phyloP scores from a whole-genome alignment of 30 jellyfish, hydroid and myxozoan genomes.

The Hydra vulgaris region DNA sequence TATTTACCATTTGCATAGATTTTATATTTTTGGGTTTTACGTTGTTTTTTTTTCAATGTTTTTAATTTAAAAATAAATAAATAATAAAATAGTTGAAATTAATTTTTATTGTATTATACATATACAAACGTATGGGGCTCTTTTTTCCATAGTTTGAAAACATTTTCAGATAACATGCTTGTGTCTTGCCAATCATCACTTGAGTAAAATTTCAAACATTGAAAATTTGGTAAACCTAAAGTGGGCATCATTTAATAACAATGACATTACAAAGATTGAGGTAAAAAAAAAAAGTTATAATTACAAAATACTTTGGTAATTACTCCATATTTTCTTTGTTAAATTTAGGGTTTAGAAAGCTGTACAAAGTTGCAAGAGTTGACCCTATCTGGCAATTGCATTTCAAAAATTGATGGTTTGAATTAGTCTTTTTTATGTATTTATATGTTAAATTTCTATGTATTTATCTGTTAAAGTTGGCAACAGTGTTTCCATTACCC shows the following conservation, averaged over 20 bases:
- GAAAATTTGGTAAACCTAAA: conserved; percentile 53
- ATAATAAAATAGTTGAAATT: no score
- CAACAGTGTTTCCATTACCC: no score
- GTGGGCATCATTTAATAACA: conserved; percentile 70
- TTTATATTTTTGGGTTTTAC: no score
- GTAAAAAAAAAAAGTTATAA: no score
- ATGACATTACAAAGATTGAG: conserved; percentile 87
- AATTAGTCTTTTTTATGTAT: neutral
- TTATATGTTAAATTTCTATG: neutral
- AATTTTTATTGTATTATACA: no score
- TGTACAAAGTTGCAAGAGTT: conserved; percentile 60
- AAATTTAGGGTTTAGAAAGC: conserved; percentile 52
- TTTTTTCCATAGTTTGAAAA: neutral
- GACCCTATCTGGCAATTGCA: conserved; percentile 54
- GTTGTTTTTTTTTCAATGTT: neutral
- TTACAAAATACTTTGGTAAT: no score
- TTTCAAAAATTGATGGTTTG: conserved; percentile 71
- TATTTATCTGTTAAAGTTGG: no score
- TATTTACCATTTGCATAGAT: no score
- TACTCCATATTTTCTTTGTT: no score
- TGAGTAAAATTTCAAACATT: conserved; percentile 79
- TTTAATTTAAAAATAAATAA: neutral
- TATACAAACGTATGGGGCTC: no score
- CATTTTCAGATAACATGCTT: conserved; percentile 60
- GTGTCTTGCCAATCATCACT: conserved; percentile 63